Base-by-base conservation (phyloP, 1,140 invertebrate genomes). In the Plectrocnemia conspersa region DNA sequence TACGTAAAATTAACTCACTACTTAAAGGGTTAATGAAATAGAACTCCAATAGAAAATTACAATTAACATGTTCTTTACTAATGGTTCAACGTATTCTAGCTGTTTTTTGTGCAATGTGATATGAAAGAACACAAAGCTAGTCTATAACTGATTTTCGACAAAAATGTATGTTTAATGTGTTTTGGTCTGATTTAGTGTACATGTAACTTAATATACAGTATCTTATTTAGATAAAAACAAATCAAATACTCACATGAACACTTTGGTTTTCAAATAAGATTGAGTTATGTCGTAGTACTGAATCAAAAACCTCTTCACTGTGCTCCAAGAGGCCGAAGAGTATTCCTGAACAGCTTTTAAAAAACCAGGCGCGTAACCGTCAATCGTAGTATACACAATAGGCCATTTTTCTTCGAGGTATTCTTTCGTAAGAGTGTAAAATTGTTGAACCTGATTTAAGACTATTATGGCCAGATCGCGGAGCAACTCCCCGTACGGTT, bases 201-300 rank as follows among this genome's bases (percentile, higher is more conserved):
- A n/a, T n/a, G n/a, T n/a, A n/a, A n/a, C n/a, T n/a, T n/a, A n/a
- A n/a, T n/a, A n/a, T n/a, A n/a, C n/a, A n/a, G n/a, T n/a, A n/a
- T n/a, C n/a, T n/a, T n/a, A n/a, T n/a, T n/a, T n/a, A 35, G 16
- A 13, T 35, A 2, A 25, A 10, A 35, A 61, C 3, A 44, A 44
- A 63, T 19, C 32, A 47, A 41, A 59, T 65, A 84, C 85, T 85
- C 78, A 89, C 86, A 87, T 74, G 73, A 88, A 85, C 40, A 88
- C 81, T 72, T 86, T 84, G 25, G 79, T 82, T 67, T 79, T 78
- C 61, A 87, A 71, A 74, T 85, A 80, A 35, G 77, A 71, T 9
- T 67, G 59, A 3, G 69, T 67, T 22, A 74, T 61, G 32, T 70
- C 65, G 54, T 73, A 81, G 58, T 74, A 73, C 18, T 77, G 70